These are phyloP conservation scores for Plusia festucae DNA, from an alignment of 2,888 invertebrate genomes.

Conservation along the genomic window DNA sequence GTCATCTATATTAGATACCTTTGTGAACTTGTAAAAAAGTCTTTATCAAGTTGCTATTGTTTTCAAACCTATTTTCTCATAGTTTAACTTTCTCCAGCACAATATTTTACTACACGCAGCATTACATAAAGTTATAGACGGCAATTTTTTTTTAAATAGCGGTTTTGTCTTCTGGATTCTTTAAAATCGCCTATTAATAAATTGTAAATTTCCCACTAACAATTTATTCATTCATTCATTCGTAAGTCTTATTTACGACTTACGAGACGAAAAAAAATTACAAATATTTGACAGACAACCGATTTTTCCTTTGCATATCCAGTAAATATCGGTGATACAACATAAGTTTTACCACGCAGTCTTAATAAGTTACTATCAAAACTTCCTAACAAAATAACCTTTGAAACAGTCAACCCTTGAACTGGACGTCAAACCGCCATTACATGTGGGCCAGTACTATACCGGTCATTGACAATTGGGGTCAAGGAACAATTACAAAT, in stretches of 20 bases:
- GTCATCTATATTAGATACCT: neutral
- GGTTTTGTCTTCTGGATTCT: too few relatives aligned
- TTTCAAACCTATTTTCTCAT: neutral
- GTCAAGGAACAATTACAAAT: slow-evolving; percentile 78
- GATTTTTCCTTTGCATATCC: too few relatives aligned
- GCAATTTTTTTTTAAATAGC: too few relatives aligned
- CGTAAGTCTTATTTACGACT: too few relatives aligned
- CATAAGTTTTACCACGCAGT: too few relatives aligned
- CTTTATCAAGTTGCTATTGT: slow-evolving; percentile 1
- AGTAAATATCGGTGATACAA: too few relatives aligned
- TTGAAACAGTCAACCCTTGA: slow-evolving; percentile 10
- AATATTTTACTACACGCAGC: neutral
- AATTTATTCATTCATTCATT: too few relatives aligned
- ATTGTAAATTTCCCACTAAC: too few relatives aligned
- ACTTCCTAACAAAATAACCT: neutral
- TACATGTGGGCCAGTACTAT: slow-evolving; percentile 37
- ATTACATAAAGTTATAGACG: neutral
- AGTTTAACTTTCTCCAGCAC: neutral
- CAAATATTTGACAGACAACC: too few relatives aligned
- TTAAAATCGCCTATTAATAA: too few relatives aligned
- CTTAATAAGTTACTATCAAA: neutral
- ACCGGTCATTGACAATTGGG: slow-evolving; percentile 65
- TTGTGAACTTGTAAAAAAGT: neutral
- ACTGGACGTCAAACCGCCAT: slow-evolving; percentile 21
- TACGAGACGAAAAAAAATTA: too few relatives aligned